Conservation (phyloP, 2,888 invertebrate genomes). For the Hirudinaria manillensis region DNA sequence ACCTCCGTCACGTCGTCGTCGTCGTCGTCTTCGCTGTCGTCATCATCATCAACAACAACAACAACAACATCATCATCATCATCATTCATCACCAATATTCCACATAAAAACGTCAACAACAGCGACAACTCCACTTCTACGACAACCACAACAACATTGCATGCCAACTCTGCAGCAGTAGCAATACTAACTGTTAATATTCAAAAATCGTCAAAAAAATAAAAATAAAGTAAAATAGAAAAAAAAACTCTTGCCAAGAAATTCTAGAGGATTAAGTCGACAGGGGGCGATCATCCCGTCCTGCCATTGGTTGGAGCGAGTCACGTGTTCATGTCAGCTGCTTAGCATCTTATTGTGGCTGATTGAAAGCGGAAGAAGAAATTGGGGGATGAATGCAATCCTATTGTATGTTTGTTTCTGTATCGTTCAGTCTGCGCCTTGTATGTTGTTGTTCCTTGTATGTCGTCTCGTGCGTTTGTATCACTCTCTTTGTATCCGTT, state of each 20-base stretch:
- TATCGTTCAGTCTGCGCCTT: no score
- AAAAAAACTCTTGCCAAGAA: neutral
- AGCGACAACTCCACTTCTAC: neutral
- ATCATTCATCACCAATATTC: conserved; percentile 9
- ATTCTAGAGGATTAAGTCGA: no score
- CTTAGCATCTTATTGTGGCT: no score
- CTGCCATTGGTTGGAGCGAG: no score
- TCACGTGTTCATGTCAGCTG: no score
- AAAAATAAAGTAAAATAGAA: neutral
- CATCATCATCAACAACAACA: conserved; percentile 30
- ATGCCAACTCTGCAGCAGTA: neutral
- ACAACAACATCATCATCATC: conserved; percentile 30
- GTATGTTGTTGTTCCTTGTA: no score
- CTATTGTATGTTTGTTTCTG: no score
- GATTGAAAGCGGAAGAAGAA: no score
- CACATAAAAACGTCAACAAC: conserved; percentile 17
- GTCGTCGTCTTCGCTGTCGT: conserved; percentile 28
- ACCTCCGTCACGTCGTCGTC: conserved; percentile 17
- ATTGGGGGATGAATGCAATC: no score
- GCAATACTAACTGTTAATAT: neutral
- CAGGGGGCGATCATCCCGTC: no score
- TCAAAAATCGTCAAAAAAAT: neutral
- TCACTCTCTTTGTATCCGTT: no score
- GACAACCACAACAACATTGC: conserved; percentile 7
- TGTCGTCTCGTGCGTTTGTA: no score